phyloP scores from a whole-genome alignment of 2,113 vertebrate species.

The Eurypyga helias region DNA sequence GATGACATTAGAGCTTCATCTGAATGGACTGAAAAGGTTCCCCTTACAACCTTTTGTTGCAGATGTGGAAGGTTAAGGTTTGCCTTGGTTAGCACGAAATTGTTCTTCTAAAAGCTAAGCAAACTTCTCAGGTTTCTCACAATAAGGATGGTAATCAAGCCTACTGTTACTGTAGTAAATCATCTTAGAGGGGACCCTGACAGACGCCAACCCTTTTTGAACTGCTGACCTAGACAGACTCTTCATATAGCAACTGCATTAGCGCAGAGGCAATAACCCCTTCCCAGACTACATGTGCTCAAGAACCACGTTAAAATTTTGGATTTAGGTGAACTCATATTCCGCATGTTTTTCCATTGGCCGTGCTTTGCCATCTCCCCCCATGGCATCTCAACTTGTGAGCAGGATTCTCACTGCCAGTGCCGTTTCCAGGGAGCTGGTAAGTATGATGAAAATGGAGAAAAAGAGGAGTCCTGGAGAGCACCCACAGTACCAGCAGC shows the following conservation, averaged over 20 bases:
- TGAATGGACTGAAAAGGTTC: not conserved
- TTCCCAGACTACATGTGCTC: fast-evolving
- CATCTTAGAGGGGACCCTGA: not conserved
- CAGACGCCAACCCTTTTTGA: not conserved
- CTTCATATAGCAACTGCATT: not conserved
- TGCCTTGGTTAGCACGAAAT: not conserved
- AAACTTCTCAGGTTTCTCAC: not conserved
- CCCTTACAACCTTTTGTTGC: not conserved
- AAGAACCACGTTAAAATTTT: not conserved
- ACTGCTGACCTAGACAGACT: not conserved
- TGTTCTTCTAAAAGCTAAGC: not conserved
- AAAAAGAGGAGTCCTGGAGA: not conserved
- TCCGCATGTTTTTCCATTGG: not conserved
- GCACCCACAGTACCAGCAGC: not conserved
- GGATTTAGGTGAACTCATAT: fast-evolving
- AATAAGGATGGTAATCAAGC: not conserved
- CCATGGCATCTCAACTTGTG: fast-evolving
- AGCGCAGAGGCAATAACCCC: not conserved
- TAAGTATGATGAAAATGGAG: not conserved
- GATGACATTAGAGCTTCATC: not conserved
- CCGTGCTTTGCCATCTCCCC: not conserved
- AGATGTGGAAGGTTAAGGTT: not conserved
- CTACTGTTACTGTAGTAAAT: not conserved
- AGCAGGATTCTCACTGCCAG: not conserved
- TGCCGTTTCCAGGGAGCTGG: not conserved